Base-by-base conservation (phyloP, 2,797 vertebrate species). In the Liparis tanakae region DNA sequence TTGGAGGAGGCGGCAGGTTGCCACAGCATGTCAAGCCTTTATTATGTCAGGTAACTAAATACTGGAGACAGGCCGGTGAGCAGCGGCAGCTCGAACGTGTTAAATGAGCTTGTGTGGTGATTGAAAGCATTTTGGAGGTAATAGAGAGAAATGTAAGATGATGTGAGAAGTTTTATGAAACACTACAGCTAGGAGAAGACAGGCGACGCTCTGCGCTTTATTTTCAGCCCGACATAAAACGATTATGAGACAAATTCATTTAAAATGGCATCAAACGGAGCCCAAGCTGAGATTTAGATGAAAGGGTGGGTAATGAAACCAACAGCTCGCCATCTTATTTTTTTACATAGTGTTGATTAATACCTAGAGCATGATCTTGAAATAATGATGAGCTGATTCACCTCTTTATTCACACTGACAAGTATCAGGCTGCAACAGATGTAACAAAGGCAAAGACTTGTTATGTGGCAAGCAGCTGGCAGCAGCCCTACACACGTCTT, bases 221-320 rank as follows among this genome's bases (percentile, higher is more conserved):
- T 67, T 72, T 67, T 50, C 15, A 53, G 63, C 39, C 15, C 0
- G 13, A 76, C 64, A 69, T 71, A 43, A 79, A 79, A 71, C 15
- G 1, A 81, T 82, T 78, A 72, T 37, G 76, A 70, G 65, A 80
- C 67, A 72, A 74, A 82, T 83, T 79, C 56, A 82, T 57, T 64
- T 63, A 53, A 79, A 65, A 58, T 50, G 68, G 57, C 67, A 55
- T 80, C 79, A 85, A 72, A 83, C 46, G 37, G 82, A 68, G 80
- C 54, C 30, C 25, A 78, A 64, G 63, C 61, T 22, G 66, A 76
- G 72, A 81, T 82, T 81, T 74, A 84, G 78, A 85, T 74, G 81
- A 81, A 76, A 80, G 60, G 30, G 22, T 67, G 51, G 22, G 44
- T 63, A 80, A 69, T 79, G 60, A 85, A 86, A 78, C 57, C 44